Conservation (phyloP, 2,113 vertebrate species). For the Ictidomys tridecemlineatus region DNA sequence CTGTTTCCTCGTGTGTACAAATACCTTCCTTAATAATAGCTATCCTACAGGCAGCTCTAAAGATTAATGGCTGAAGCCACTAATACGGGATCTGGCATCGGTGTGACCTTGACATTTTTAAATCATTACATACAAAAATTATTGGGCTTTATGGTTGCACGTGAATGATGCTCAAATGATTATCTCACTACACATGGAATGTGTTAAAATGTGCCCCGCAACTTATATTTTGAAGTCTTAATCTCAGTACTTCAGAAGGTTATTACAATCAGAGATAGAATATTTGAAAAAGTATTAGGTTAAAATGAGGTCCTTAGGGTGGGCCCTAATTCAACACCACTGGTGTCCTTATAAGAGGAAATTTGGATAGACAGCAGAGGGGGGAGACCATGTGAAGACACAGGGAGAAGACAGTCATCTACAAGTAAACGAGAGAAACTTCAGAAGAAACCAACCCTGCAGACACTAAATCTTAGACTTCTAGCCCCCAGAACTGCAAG, state of each 20-base stretch:
- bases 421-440: background rate
- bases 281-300: background rate
- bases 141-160: slow-evolving; percentile 10
- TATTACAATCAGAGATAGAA: background rate
- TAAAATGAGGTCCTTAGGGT: background rate
- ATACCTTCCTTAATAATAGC: background rate
- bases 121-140: slow-evolving; percentile 14
- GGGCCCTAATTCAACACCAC: background rate
- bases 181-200: background rate
- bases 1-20: background rate
- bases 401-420: background rate
- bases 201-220: background rate
- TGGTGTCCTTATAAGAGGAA: background rate
- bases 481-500: background rate
- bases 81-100: background rate
- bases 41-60: background rate
- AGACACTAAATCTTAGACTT: background rate
- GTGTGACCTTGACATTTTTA: background rate
- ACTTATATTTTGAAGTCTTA: background rate
- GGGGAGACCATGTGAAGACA: background rate
- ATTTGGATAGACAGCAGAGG: background rate
- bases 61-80: background rate
- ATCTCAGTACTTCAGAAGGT: background rate
- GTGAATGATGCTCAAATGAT: background rate
- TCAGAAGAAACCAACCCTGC: slow-evolving; percentile 16